Evolutionary conservation across 2,113 vertebrate genomes (phyloP), one percentile per base, ranked within the genome.

Genomic region (Dipodomys ordii): DNA sequence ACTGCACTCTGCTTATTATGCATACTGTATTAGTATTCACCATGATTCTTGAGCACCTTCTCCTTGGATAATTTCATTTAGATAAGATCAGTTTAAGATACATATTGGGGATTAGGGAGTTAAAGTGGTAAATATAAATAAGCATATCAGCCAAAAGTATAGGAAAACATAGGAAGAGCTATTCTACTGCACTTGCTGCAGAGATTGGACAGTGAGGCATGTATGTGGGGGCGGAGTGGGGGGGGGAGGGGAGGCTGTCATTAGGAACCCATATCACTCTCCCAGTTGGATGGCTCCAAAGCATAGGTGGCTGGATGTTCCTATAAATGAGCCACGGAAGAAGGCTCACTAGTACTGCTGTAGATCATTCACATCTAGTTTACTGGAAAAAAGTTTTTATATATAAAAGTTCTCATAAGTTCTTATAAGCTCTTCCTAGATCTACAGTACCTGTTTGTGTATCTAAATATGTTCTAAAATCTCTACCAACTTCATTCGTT

Each of bases 381-480:
- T 18, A 27, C 89, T 92, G 93, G 60, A 76, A 74, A 79, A 16
- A 53, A 22, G 20, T 8, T 62, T 3, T 60, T 53, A 9, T 87
- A 49, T 11, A 9, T 49, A 49, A 49, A 49, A 39, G 39, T 39
- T 39, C 39, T 39, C 12, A 49, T 11, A 49, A 49, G 49, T 49
- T 49, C 49, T 49, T 49, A 11, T 49, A 49, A 49, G 49, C 12
- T 49, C 49, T 49, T 76, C 16, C 32, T 32, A 84, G 27, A 90
- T 32, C 32, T 62, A 20, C 5, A 7, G 44, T 28, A 6, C 49
- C 20, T 78, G 23, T 18, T 71, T 64, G 6, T 69, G 7, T 19
- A 20, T 64, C n/a, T 85, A 85, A 93, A 44, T 78, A 71, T 71
- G 20, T 35, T 88, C 65, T 90, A 68, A 96, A 95, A 65, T 8